Percentiles rank a stretch among this genome's conserved stretches.
These are phyloP conservation scores for Aegithalos caudatus DNA, from an alignment of 2,113 vertebrate species.

Conservation along the genomic window DNA sequence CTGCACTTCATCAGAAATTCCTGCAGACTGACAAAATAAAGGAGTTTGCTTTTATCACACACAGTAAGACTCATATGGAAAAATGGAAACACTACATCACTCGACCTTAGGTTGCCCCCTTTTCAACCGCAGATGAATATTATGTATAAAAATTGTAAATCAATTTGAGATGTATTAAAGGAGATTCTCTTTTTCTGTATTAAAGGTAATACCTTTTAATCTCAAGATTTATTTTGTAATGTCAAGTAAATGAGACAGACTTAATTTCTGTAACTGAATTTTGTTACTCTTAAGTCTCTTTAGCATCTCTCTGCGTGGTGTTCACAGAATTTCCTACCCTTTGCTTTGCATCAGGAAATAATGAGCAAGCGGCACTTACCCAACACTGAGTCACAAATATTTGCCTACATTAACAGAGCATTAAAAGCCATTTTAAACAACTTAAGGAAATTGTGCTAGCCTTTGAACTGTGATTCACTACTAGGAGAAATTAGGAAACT, in stretches of 20 bases:
- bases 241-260: slow-evolving; percentile 55
- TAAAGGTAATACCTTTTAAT: slow-evolving; percentile 63
- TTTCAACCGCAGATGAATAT: slow-evolving; percentile 78
- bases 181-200: slow-evolving; percentile 54
- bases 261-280: slow-evolving; percentile 40
- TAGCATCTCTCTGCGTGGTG: slow-evolving; percentile 2
- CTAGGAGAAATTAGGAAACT: slow-evolving; percentile 35
- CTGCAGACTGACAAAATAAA: slow-evolving; percentile 81
- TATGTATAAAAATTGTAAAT: slow-evolving; percentile 80
- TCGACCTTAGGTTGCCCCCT: slow-evolving; percentile 85
- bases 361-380: slow-evolving; percentile 64
- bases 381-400: slow-evolving; percentile 65
- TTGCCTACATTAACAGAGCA: slow-evolving; percentile 71
- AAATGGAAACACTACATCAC: slow-evolving; percentile 91
- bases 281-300: slow-evolving; percentile 30
- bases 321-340: slow-evolving; percentile 17
- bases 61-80: slow-evolving; percentile 78
- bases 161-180: slow-evolving; percentile 75
- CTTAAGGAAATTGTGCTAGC: slow-evolving; percentile 49
- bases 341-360: slow-evolving; percentile 34
- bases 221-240: slow-evolving; percentile 64
- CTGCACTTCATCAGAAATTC: slow-evolving; percentile 88
- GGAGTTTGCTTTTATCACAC: slow-evolving; percentile 77
- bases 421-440: slow-evolving; percentile 66
- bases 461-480: slow-evolving; percentile 56